phyloP scores from a whole-genome alignment of 2,888 invertebrate species.

The Acanthopleura granulata region DNA sequence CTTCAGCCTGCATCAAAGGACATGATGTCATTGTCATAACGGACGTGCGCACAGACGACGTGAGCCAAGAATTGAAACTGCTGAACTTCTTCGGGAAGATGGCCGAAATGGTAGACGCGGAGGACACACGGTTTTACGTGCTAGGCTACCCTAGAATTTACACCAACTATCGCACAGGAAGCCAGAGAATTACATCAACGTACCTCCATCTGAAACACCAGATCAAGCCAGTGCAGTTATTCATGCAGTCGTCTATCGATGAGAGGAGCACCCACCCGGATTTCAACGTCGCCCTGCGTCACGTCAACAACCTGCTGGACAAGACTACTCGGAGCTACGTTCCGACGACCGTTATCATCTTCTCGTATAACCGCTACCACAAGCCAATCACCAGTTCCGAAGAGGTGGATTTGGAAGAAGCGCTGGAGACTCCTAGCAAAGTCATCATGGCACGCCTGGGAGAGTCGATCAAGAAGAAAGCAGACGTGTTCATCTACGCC shows the following conservation, averaged over 20 bases:
- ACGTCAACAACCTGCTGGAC: not conserved
- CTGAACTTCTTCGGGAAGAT: not conserved
- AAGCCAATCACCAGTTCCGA: not conserved
- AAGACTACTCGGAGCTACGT: not conserved
- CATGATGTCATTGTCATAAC: conserved; percentile 1
- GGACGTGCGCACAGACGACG: not conserved
- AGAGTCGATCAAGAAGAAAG: not conserved
- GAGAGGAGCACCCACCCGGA: not conserved
- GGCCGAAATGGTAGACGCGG: not conserved
- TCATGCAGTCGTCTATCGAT: not conserved
- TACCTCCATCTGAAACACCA: not conserved
- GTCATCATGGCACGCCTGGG: not conserved
- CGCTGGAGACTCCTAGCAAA: not conserved
- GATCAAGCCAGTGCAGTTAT: not conserved
- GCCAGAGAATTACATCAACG: not conserved
- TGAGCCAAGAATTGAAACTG: not conserved
- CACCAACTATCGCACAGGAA: not conserved
- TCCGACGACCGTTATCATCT: not conserved
- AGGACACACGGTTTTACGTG: not conserved
- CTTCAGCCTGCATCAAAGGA: not conserved
- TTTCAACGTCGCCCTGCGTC: not conserved
- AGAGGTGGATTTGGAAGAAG: not conserved
- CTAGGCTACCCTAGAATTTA: not conserved
- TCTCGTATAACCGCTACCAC: not conserved
- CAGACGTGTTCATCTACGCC: not conserved